These are phyloP conservation scores for Hypanus sabinus DNA, from an alignment of 2,113 vertebrate species.

Conservation along the genomic window DNA sequence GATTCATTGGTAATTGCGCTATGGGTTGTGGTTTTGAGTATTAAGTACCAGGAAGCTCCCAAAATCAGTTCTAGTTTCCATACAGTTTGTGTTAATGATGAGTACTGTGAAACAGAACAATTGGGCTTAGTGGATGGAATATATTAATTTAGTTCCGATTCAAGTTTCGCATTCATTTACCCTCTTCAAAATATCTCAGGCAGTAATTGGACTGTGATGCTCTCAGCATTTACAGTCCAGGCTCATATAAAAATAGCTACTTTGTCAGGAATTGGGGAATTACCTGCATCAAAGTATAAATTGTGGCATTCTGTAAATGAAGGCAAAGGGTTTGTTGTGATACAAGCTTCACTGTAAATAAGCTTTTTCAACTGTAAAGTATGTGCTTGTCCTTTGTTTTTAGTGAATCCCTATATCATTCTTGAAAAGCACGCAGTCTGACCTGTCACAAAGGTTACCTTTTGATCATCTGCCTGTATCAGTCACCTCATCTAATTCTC, in stretches of 20 bases:
- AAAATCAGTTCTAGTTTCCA: not conserved
- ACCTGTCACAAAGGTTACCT: conserved; percentile 15
- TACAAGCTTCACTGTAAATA: not conserved
- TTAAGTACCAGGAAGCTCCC: not conserved
- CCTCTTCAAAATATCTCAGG: not conserved
- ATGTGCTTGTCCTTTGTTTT: not conserved
- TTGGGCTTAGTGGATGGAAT: not conserved
- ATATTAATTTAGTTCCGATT: not conserved
- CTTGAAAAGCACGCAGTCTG: not conserved
- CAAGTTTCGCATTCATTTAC: not conserved
- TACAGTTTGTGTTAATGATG: no score
- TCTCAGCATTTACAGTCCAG: not conserved
- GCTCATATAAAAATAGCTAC: not conserved
- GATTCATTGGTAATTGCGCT: not conserved
- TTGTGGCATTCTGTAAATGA: not conserved
- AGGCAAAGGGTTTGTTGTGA: not conserved
- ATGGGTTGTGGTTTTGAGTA: not conserved
- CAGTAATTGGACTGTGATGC: not conserved
- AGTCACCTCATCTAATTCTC: conserved; percentile 27
- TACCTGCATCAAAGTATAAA: not conserved
- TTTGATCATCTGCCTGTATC: conserved; percentile 21
- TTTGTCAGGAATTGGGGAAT: not conserved
- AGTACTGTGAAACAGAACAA: not conserved
- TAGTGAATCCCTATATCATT: not conserved
- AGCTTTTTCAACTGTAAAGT: not conserved